Evolutionary conservation across 1,140 invertebrate genomes (phyloP), one percentile per base, ranked within the genome.

Genomic region (Drosophila watanabei): DNA sequence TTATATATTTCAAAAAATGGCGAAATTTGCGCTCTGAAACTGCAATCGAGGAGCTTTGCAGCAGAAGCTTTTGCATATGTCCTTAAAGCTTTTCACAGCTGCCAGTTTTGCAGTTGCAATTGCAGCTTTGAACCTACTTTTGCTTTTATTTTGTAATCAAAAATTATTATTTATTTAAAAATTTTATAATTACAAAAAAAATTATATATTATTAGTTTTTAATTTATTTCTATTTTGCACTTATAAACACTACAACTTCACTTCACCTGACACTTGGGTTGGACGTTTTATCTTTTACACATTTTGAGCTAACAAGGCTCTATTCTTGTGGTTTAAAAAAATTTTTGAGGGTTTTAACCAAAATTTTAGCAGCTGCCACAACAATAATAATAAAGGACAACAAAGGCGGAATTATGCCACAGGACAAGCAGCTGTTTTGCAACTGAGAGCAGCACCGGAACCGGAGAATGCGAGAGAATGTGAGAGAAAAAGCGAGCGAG

Each of bases 361-460:
- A 65, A 61, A 71, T 62, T 54, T 71, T 45, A 68, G 54, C 48
- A 63, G 60, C 43, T 57, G 70, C 28, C 54, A 51, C 45, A 64
- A 52, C 46, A 79, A 80, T 60, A 80, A 73, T 58, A 66, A 73
- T 58, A 66, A 73, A 60, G 70, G 68, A 65, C 59, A 80, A 79
- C 35, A 69, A 69, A 70, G 33, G 35, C 70, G 76, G 61, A 82
- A 82, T 73, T 68, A 65, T 56, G 66, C 66, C 61, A 64, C 62
- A 75, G 52, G 68, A 60, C 58, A 59, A 85, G 73, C 82, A 85
- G 82, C 82, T 85, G 82, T 79, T 83, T 41, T 35, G 46, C 45
- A 64, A 48, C 46, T 51, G 63, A 64, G 64, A 75, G 75, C 41
- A 18, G 41, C 16, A 39, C 61, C 43, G 51, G 32, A 35, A 62